A percentile compares a stretch with the other conserved stretches of the same genome.
Conservation (phyloP, 2,797 vertebrate genomes). For the Heterohyrax brucei region DNA sequence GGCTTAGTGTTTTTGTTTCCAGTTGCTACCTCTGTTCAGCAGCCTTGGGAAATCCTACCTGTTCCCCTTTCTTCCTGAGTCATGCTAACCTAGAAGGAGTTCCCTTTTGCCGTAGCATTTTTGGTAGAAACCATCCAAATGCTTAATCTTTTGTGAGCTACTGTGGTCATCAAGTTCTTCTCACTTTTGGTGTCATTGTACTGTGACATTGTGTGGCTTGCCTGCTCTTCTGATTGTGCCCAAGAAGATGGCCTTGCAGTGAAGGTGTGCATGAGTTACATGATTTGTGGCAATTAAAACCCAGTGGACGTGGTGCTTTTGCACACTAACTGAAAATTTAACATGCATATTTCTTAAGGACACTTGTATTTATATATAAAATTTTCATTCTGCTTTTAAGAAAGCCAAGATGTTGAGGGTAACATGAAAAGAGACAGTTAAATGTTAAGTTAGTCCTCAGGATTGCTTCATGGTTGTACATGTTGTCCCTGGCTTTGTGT, state of each 20-base stretch:
- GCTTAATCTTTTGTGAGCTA: slow-evolving; percentile 83
- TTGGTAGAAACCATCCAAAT: slow-evolving; percentile 84
- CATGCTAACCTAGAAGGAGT: slow-evolving; percentile 80
- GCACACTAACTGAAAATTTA: background rate
- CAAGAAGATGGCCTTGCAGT: slow-evolving; percentile 73
- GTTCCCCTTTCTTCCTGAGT: slow-evolving; percentile 79
- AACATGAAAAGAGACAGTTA: background rate
- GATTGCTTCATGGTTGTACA: background rate
- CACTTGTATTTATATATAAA: background rate
- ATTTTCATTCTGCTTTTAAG: background rate
- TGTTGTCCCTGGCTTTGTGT: background rate
- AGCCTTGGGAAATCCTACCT: slow-evolving; percentile 86
- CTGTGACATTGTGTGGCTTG: slow-evolving; percentile 77
- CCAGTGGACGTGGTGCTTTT: slow-evolving; percentile 74
- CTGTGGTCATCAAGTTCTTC: slow-evolving; percentile 71
- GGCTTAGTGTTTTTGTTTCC: slow-evolving; percentile 88
- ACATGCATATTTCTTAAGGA: background rate
- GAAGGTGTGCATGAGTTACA: slow-evolving; percentile 73
- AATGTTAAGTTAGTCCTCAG: background rate
- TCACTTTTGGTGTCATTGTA: slow-evolving; percentile 81
- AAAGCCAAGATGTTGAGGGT: background rate
- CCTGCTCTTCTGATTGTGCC: slow-evolving; percentile 74
- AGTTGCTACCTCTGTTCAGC: slow-evolving; percentile 85
- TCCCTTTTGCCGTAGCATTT: slow-evolving; percentile 57
- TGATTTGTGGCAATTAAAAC: slow-evolving; percentile 85